A percentile compares a stretch with the other conserved stretches of the same genome.
These are phyloP conservation scores for Sinocyclocheilus rhinocerous DNA, from an alignment of 2,113 vertebrate species.

Conservation along the genomic window DNA sequence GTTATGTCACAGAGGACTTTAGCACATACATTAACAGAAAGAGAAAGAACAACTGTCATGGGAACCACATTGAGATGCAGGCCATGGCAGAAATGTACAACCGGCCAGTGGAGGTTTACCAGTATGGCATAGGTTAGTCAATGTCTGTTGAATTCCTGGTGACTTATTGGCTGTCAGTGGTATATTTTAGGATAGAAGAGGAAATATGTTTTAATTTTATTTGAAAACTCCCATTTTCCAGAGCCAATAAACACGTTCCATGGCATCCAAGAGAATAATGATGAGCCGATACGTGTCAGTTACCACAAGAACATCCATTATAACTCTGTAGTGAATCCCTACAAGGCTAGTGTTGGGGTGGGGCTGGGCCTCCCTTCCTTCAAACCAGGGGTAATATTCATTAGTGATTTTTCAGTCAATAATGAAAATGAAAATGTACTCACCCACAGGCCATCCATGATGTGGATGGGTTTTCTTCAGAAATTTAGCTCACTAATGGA, in stretches of 20 bases:
- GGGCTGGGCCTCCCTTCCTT: slow-evolving; percentile 90
- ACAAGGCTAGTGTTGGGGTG: slow-evolving; percentile 93
- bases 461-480: no score
- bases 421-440: no score
- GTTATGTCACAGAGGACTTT: slow-evolving; percentile 94
- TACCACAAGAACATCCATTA: slow-evolving; percentile 97
- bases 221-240: slow-evolving; percentile 53
- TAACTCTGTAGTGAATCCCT: slow-evolving; percentile 95
- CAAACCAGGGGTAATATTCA: slow-evolving; percentile 86
- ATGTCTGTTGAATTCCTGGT: not conserved
- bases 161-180: not conserved
- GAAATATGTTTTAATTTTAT: not conserved
- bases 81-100: slow-evolving; percentile 98
- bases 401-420: no score
- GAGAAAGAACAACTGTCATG: slow-evolving; percentile 92
- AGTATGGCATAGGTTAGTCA: slow-evolving; percentile 83
- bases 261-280: slow-evolving; percentile 92
- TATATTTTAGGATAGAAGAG: not conserved
- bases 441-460: no score
- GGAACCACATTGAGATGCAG: slow-evolving; percentile 98
- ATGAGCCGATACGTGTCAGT: slow-evolving; percentile 93
- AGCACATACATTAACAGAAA: slow-evolving; percentile 94
- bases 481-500: no score
- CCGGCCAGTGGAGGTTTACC: slow-evolving; percentile 91
- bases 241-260: slow-evolving; percentile 98